These are phyloP conservation scores for Heliornis fulica DNA, from an alignment of 2,113 vertebrate genomes.

Conservation along the genomic window DNA sequence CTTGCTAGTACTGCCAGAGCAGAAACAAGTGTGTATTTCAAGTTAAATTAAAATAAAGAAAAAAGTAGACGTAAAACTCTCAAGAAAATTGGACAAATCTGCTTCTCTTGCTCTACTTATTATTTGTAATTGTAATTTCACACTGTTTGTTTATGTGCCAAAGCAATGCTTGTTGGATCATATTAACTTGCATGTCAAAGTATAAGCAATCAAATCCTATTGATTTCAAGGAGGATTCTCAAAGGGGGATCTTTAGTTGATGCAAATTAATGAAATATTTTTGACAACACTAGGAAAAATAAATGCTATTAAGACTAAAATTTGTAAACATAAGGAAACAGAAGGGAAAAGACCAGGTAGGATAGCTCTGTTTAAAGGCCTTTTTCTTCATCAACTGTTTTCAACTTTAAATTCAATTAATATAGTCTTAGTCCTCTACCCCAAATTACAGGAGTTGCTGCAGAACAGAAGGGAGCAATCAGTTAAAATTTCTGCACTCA, in stretches of 20 bases:
- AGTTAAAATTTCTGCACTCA: background rate
- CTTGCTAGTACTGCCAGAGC: background rate
- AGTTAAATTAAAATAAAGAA: background rate
- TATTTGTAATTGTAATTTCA: conserved; percentile 60
- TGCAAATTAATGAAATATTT: conserved; percentile 36
- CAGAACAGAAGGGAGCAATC: background rate
- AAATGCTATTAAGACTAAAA: background rate
- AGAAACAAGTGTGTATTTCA: background rate
- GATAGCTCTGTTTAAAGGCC: background rate
- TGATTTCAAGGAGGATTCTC: conserved; percentile 55
- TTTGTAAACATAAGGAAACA: background rate
- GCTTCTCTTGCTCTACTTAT: conserved; percentile 31
- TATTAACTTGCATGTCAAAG: conserved; percentile 34
- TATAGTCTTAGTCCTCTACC: background rate
- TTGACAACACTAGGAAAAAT: conserved; percentile 28
- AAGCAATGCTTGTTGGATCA: conserved; percentile 31
- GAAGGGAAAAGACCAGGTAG: background rate
- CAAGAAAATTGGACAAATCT: conserved; percentile 28
- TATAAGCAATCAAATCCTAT: conserved; percentile 29
- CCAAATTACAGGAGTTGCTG: background rate
- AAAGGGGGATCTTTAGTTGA: background rate
- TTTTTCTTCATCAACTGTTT: background rate
- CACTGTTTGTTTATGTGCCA: conserved; percentile 35
- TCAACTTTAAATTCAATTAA: background rate
- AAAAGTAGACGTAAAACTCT: background rate